Evolutionary conservation across 2,888 invertebrate genomes (phyloP), one percentile per base, ranked within the genome.

Genomic region (Lithophane leautieri): DNA sequence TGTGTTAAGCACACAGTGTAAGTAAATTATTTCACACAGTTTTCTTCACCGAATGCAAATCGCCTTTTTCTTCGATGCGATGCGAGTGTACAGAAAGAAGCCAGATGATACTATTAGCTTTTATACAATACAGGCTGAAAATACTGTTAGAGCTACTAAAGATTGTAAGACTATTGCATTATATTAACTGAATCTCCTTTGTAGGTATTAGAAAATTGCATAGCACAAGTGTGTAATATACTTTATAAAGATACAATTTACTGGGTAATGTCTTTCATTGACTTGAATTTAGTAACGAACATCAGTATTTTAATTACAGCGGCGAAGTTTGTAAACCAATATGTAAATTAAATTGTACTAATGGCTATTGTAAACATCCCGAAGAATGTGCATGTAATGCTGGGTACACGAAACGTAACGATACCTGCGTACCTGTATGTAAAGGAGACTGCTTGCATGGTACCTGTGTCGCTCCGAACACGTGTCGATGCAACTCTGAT

Each of bases 261-360:
- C 14, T 61, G 34, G 8, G 22, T 22, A 14, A 61, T 14, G 7
- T 62, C 40, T 62, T 28, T 28, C 14, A 52, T 22, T 52, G 14
- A n/a, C 22, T 56, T 54, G 11, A 66, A 16, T 52, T 9, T 34
- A 54, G 25, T 54, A 12, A 42, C 9, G 2, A 54, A 60, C 0
- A n/a, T 44, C 7, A 11, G 0, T 25, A 16, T 34, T 28, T 19
- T 19, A 2, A 44, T 34, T 80, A 47, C 66, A 75, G 68, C 72
- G 82, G 77, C 0, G 62, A 86, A 1, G 73, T 72, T 42, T 91
- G 92, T 56, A 65, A 83, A 34, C 89, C 91, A n/a, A 83, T 88
- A 47, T 94, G 94, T 77, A 72, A 73, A 22, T 88, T 88, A 22
- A 70, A 80, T 4, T 94, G 94, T 73, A 71, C 11, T 28, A 90